Evolutionary conservation across 2,888 invertebrate genomes (phyloP).

Genomic region (Tanypteryx hageni): DNA sequence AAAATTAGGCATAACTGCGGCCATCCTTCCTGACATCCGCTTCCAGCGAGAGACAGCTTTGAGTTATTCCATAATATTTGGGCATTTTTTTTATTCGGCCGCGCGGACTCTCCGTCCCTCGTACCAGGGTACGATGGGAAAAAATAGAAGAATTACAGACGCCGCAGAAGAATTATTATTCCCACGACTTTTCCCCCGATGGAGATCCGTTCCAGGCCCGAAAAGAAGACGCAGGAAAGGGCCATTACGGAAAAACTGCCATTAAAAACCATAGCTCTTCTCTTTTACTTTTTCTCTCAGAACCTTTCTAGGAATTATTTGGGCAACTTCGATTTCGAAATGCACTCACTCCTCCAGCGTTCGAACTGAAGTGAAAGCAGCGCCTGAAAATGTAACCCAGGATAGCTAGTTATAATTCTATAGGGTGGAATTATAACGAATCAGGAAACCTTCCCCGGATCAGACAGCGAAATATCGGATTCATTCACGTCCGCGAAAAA

Average conservation of each 20-base stretch:
- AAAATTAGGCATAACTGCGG: neutral
- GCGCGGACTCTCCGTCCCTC: conserved; percentile 53
- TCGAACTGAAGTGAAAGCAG: conserved; percentile 44
- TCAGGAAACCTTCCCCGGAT: neutral
- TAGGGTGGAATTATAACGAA: neutral
- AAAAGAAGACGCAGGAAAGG: conserved; percentile 33
- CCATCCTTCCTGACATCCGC: neutral
- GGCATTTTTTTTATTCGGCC: conserved; percentile 53
- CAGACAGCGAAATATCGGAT: neutral
- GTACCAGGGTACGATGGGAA: conserved; percentile 64
- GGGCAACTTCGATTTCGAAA: conserved; percentile 13
- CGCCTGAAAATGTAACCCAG: neutral
- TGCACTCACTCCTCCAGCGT: conserved; percentile 1
- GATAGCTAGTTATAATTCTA: neutral
- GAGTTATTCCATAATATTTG: conserved; percentile 64
- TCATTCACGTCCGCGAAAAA: neutral
- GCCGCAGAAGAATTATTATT: conserved; percentile 61
- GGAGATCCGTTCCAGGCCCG: conserved; percentile 61
- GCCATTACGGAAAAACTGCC: conserved; percentile 58
- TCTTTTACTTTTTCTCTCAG: too few relatives aligned
- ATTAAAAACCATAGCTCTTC: conserved; percentile 42
- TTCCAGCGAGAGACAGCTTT: conserved; percentile 29
- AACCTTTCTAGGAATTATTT: conserved; percentile 41
- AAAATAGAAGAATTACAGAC: conserved; percentile 63
- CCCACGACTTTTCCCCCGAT: conserved; percentile 47